Base-by-base conservation (phyloP, 2,113 vertebrate species). In the Anolis sagrei region DNA sequence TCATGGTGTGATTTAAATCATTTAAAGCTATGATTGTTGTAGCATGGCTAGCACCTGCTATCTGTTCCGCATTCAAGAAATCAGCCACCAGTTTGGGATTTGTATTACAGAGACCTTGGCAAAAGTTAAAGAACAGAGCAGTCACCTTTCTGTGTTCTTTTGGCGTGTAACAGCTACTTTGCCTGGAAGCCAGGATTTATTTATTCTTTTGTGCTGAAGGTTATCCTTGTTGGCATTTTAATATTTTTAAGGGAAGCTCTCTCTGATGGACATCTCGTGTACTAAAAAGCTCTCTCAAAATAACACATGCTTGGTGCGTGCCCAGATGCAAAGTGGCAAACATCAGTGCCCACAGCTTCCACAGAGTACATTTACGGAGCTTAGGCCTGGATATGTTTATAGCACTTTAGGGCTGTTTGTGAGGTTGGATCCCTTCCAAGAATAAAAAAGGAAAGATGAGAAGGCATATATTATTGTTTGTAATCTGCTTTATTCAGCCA, bases 401-500 rank as follows among this genome's bases (percentile, higher is more conserved):
- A 93, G 96, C 96, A 95, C 96, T 97, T 96, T 94, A 96, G 96
- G 88, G 86, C 94, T 62, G 93, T 94, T 96, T 93, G 93, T 74
- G 92, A 95, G 91, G 92, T 93, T 97, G 96, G 96, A 96, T 88
- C 86, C 80, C 90, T 94, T 96, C 96, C 96, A 96, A 91, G 8
- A 14, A 93, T 23, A 51, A 34, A 64, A 14, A 58, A 84, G 84
- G 81, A 86, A 91, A 81, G 92, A 78, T 79, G 91, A 87, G 92
- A 94, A 95, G 95, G 94, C 95, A 96, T 96, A 96, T 96, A 96
- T 96, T 96, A 97, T 96, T 97, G 96, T 97, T 96, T 96, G 95
- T 97, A 98, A 98, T 98, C 97, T 97, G 96, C 97, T 98, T 98
- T 97, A 96, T 96, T 96, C 94, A 90, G 87, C 95, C 96, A 96